Evolutionary conservation across 2,113 vertebrate species (phyloP).

Genomic region (Silurus meridionalis): DNA sequence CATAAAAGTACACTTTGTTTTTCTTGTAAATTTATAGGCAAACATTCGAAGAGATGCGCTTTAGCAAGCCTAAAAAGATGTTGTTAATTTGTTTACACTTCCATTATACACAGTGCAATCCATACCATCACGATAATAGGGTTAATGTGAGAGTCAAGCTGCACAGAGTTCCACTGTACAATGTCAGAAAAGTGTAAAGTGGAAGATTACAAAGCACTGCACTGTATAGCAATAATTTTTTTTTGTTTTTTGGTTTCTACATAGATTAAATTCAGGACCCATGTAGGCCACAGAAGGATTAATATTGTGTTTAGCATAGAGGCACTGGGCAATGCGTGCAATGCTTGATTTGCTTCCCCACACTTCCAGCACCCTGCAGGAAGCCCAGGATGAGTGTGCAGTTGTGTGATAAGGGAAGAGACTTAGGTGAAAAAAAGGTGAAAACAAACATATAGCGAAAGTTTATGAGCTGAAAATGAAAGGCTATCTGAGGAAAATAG

Average conservation of each 20-base stretch:
- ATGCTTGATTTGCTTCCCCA: conserved; percentile 12
- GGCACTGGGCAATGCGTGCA: neutral
- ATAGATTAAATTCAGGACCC: neutral
- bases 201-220: neutral
- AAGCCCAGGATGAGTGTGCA: conserved; percentile 31
- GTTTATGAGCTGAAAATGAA: conserved; percentile 10
- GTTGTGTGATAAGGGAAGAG: conserved; percentile 30
- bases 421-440: neutral
- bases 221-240: neutral
- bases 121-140: neutral
- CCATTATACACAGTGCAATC: neutral
- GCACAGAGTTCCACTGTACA: neutral
- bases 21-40: neutral
- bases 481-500: neutral
- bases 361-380: conserved; percentile 9
- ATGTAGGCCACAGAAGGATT: conserved; percentile 8
- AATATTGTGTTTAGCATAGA: conserved; percentile 31
- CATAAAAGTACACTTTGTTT: neutral
- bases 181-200: neutral
- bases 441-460: conserved; percentile 28
- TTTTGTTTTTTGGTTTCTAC: neutral
- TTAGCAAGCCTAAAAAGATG: neutral
- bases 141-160: neutral
- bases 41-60: neutral
- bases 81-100: conserved; percentile 3